phyloP scores from a whole-genome alignment of 2,888 invertebrate genomes.

The Anthoptus insignis region DNA sequence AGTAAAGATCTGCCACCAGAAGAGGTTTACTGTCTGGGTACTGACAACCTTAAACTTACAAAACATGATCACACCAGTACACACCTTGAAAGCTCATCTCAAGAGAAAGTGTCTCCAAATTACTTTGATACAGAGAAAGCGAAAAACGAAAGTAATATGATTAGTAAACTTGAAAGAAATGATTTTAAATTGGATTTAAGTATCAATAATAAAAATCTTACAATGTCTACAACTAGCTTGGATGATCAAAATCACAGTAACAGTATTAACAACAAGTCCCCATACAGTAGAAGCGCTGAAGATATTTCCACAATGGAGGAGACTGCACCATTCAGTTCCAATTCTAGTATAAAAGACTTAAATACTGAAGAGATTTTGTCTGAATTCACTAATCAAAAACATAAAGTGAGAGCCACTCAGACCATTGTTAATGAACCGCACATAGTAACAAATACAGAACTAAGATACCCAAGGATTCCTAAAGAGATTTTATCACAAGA shows the following conservation, averaged over 20 bases:
- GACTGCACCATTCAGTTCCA: conserved; percentile 40
- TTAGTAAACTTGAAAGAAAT: neutral
- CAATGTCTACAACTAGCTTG: conserved; percentile 70
- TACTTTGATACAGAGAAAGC: neutral
- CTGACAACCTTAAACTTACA: neutral
- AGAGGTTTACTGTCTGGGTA: neutral
- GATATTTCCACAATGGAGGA: conserved; percentile 61
- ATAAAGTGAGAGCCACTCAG: conserved; percentile 67
- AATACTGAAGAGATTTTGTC: conserved; percentile 69
- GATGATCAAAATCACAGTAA: conserved; percentile 55
- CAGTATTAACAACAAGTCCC: conserved; percentile 53
- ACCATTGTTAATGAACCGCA: conserved; percentile 65
- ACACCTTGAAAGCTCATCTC: neutral
- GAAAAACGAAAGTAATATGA: too few relatives aligned
- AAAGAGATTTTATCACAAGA: conserved; percentile 78
- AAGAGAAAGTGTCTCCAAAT: neutral
- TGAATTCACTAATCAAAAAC: conserved; percentile 69
- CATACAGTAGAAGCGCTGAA: conserved; percentile 72
- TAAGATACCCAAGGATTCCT: conserved; percentile 64
- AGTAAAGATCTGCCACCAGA: neutral
- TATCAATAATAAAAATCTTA: conserved; percentile 52
- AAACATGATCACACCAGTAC: neutral
- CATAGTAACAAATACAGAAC: conserved; percentile 50
- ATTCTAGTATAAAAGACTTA: conserved; percentile 58
- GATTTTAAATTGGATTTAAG: conserved; percentile 8